Evolutionary conservation across 2,113 vertebrate genomes (phyloP).

Genomic region (Pipa parva): DNA sequence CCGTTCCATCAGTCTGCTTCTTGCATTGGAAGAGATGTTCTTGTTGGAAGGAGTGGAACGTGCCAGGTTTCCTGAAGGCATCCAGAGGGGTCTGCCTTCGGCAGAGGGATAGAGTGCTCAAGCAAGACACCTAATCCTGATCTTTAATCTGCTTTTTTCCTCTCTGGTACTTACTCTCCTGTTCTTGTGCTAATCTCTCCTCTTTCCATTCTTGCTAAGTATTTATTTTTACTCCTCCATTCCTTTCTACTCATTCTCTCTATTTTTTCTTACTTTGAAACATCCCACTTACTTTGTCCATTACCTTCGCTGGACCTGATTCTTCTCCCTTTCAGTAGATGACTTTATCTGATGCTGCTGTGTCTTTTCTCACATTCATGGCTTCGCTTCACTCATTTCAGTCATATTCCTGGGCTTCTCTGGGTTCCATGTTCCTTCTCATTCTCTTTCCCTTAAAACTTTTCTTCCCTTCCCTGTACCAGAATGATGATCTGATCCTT

Average conservation of each 20-base stretch:
- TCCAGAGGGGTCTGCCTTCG: background rate
- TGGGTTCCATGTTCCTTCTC: background rate
- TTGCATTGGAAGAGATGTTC: background rate
- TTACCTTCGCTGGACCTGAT: too few relatives aligned
- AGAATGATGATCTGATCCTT: background rate
- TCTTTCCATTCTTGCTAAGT: conserved; percentile 2
- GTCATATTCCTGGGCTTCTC: too few relatives aligned
- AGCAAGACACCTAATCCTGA: conserved; percentile 29
- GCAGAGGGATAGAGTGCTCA: background rate
- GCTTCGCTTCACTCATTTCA: background rate
- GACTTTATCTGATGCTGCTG: too few relatives aligned
- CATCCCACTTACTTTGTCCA: too few relatives aligned
- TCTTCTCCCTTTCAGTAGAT: too few relatives aligned
- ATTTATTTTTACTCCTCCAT: background rate
- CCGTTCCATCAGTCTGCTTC: background rate
- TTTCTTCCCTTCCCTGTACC: background rate
- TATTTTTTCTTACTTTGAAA: too few relatives aligned
- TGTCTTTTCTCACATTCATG: too few relatives aligned
- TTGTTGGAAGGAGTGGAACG: background rate
- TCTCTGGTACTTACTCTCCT: conserved; percentile 15
- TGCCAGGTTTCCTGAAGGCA: conserved; percentile 20
- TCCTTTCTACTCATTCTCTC: background rate
- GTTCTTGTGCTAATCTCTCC: conserved; percentile 4
- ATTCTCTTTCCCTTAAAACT: background rate
- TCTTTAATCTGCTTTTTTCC: conserved; percentile 37